Conservation (phyloP, 2,797 vertebrate species). For the Brachyrhaphis roseni region DNA sequence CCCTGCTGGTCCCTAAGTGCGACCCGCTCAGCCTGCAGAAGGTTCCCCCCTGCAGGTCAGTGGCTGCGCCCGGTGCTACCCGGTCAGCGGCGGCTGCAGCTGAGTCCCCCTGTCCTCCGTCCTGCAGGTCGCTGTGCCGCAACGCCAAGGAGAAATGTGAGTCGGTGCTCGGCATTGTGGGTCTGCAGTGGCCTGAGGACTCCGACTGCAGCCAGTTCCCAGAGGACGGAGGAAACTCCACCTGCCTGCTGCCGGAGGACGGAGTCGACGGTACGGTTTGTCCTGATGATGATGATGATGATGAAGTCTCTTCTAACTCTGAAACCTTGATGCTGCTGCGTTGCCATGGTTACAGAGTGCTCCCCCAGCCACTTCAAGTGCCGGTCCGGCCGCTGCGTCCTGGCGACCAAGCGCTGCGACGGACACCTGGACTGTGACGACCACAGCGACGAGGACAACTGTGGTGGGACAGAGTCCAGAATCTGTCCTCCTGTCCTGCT, state of each 20-base stretch:
- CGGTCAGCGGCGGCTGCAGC: not conserved
- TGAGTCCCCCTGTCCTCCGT: not conserved
- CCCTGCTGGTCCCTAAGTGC: conserved; percentile 94
- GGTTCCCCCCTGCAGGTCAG: conserved; percentile 93
- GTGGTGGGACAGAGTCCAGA: conserved; percentile 80
- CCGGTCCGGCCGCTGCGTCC: conserved; percentile 89
- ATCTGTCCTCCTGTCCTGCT: rapidly evolving
- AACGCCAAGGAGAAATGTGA: conserved; percentile 91
- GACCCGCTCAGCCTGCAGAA: conserved; percentile 84
- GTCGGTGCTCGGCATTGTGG: conserved; percentile 91
- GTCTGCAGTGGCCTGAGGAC: conserved; percentile 94
- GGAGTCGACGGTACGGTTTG: conserved; percentile 75
- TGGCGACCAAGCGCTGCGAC: conserved; percentile 90
- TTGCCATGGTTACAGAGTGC: conserved; percentile 84
- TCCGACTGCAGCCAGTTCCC: conserved; percentile 93
- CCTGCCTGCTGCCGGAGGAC: conserved; percentile 89
- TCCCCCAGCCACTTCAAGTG: conserved; percentile 97
- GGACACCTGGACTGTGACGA: conserved; percentile 94
- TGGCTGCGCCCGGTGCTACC: rapidly evolving
- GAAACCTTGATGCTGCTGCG: not conserved
- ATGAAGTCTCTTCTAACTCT: not conserved
- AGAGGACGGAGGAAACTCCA: conserved; percentile 84
- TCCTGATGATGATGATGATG: not conserved
- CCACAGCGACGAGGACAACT: conserved; percentile 91
- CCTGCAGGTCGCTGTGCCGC: conserved; percentile 85